A percentile compares a stretch with the other conserved stretches of the same genome.
These are phyloP conservation scores for Pygoscelis adeliae DNA, from an alignment of 2,113 vertebrate species.

Conservation along the genomic window DNA sequence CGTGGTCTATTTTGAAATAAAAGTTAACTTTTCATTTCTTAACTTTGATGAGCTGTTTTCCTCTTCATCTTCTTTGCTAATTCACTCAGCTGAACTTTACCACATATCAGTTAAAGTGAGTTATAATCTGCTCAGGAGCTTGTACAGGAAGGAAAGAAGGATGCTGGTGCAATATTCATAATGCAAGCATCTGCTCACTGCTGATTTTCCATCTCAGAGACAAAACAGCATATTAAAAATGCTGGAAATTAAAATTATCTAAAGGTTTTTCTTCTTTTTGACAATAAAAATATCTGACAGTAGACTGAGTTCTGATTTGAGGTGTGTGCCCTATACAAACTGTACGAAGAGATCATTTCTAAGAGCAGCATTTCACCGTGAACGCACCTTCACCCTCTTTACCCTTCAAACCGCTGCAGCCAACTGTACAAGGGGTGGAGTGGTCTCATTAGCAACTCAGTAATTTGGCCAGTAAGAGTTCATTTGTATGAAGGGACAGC, in stretches of 20 bases:
- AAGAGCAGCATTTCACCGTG: not conserved
- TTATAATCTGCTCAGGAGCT: conserved; percentile 5
- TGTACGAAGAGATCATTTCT: not conserved
- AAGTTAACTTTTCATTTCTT: not conserved
- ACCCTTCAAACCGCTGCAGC: not conserved
- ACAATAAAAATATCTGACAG: not conserved
- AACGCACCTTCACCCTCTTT: not conserved
- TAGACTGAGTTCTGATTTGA: not conserved
- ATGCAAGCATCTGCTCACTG: not conserved
- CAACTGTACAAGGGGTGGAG: not conserved
- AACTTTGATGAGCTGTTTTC: not conserved
- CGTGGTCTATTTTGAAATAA: not conserved
- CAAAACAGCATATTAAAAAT: not conserved
- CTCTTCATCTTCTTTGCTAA: not conserved
- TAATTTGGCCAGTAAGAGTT: not conserved
- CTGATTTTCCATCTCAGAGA: not conserved
- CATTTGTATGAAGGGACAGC: not conserved
- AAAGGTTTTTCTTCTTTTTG: not conserved
- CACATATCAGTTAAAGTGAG: not conserved
- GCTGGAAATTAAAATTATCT: not conserved
- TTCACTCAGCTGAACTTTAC: not conserved
- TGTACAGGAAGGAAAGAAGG: not conserved
- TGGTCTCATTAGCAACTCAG: not conserved
- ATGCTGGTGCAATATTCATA: not conserved
- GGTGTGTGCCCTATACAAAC: not conserved